Base-by-base conservation (phyloP, 2,888 invertebrate species). In the Gnatocerus cornutus region DNA sequence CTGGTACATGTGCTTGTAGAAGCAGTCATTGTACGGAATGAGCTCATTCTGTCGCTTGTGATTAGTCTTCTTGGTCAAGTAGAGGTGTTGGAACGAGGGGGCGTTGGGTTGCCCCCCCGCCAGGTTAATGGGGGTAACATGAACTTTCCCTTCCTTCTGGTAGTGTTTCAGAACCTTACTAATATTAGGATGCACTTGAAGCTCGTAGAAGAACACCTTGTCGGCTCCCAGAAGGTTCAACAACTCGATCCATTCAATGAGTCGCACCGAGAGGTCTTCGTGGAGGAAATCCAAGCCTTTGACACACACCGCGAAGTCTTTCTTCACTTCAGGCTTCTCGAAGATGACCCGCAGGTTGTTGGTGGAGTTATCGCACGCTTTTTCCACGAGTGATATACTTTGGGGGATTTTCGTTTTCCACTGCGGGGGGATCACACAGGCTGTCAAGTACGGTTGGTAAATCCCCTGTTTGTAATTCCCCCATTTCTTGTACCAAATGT, bases 21-120 rank as follows among this genome's bases (percentile, higher is more conserved):
- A 88, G 81, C 98, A 98, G 85, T 98, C 98, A 85, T 98, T 98
- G 87, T 98, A 98, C 8, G 97, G 97, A 77, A 98, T 95, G 69
- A 98, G 88, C 85, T 98, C 98, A 86, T 97, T 96, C 84, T 97
- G 95, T 9, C 97, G 88, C 85, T 98, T 98, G 86, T 97, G 94
- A 80, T 95, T 96, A 29, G 95, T 92, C 85, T 96, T 97, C 83
- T 94, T 94, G 66, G 93, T 93, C 56, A 97, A 88, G 82, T 95
- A 97, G 85, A 95, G 89, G 84, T 96, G 95, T 82, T 95, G 95
- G 78, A 96, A 92, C 0, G 93, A 92, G 0, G 96, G 95, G 39
- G 94, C 90, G 84, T 97, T 97, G 0, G 97, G 97, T 81, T 95
- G 94, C 0, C 94, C 94, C 7, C 96, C 96, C 0, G 97, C 95